Evolutionary conservation across 2,797 vertebrate genomes (phyloP), one percentile per base, ranked within the genome.

Genomic region (Acanthurus tractus): DNA sequence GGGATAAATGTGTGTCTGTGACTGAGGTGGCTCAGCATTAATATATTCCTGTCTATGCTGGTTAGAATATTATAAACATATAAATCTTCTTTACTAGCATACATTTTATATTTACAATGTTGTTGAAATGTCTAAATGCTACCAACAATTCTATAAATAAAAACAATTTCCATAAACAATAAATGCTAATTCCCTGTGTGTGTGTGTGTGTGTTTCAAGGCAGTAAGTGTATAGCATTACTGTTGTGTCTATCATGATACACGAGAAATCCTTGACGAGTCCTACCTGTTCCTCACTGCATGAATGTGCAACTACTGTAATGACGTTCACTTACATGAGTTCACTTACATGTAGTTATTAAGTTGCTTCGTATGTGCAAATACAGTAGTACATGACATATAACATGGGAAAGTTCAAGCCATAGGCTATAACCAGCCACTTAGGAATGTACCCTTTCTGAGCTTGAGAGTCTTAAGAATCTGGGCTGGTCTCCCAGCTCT

Each of bases 401-500:
- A 77, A 45, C 56, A 17, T 9, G 45, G 36, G 12, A 49, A 55
- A 29, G 50, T 58, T 42, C 29, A 70, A 48, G 52, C 20, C 42
- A 38, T 34, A 34, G 29, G 29, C 29, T 42, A 20, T 58, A 45
- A 59, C 10, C 15, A 62, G 49, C 40, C 20, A 50, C 48, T 55
- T 44, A 71, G 68, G 74, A 88, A 78, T 82, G 42, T 71, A 78
- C 50, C 70, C 76, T 84, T 75, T 90, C 29, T 78, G 44, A 79
- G 44, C 25, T 50, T 17, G 3, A 3, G 18, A 40, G 22, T 74
- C 52, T 56, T 63, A 52, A 63, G 67, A 36, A 46, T 73, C 18
- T 49, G 25, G 52, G 53, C 63, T 86, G 68, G 76, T 82, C 63
- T 78, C 81, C 44, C 49, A 65, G n/a, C 36, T 8, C 50, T 1